These are phyloP conservation scores for Neodiprion pinetum DNA, from an alignment of 1,140 invertebrate genomes.

Conservation along the genomic window DNA sequence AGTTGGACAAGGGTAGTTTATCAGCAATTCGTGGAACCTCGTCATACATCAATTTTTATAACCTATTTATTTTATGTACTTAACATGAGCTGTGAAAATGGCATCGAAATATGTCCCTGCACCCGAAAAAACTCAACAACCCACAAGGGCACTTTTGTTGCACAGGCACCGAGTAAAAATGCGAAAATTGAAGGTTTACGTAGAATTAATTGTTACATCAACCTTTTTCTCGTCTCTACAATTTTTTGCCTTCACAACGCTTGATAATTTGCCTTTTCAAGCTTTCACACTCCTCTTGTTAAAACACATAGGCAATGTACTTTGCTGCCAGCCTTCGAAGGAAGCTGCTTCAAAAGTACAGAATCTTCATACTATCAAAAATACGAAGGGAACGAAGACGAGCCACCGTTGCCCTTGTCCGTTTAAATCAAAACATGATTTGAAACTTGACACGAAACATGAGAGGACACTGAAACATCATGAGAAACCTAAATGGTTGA, in stretches of 20 bases:
- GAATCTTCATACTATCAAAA: background rate
- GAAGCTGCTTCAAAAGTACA: background rate
- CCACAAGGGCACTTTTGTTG: background rate
- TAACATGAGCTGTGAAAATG: background rate
- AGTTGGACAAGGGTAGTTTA: too few species aligned
- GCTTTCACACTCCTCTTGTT: background rate
- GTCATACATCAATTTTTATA: too few species aligned
- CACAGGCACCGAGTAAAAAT: background rate
- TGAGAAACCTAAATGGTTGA: background rate
- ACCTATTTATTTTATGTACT: background rate
- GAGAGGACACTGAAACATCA: background rate
- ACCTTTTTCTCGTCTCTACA: background rate
- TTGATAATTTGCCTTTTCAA: too few species aligned
- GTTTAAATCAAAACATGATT: background rate
- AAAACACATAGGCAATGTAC: background rate
- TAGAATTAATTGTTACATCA: background rate
- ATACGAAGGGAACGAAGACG: background rate
- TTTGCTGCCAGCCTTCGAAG: background rate
- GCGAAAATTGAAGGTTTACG: background rate
- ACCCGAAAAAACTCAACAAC: background rate
- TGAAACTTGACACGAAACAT: background rate
- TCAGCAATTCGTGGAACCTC: too few species aligned
- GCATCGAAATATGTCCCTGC: background rate
- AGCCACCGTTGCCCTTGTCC: background rate
- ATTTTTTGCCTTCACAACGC: too few species aligned